These are phyloP conservation scores for Caenorhabditis remanei DNA, from an alignment of 1,140 invertebrate species.

Conservation along the genomic window DNA sequence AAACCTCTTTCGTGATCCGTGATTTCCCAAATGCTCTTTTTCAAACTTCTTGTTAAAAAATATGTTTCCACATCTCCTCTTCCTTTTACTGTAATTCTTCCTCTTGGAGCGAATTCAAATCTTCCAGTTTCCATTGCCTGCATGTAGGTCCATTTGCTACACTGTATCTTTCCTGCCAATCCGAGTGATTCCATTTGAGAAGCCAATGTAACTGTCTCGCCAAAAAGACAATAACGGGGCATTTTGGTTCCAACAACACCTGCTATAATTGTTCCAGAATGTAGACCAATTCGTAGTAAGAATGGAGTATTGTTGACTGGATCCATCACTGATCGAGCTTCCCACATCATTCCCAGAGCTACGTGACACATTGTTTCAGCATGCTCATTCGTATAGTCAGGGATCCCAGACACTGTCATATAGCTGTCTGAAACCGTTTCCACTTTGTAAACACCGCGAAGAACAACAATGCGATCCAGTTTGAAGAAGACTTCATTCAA, in stretches of 20 bases:
- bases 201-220: constrained; percentile 84
- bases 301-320: constrained; percentile 71
- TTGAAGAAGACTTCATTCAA: constrained; percentile 49
- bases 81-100: constrained; percentile 74
- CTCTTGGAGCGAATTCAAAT: constrained; percentile 75
- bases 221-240: constrained; percentile 83
- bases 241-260: constrained; percentile 81
- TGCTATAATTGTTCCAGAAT: constrained; percentile 77
- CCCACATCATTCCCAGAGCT: constrained; percentile 83
- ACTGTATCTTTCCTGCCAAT: constrained; percentile 72
- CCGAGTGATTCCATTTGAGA: constrained; percentile 76
- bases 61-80: constrained; percentile 75
- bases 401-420: constrained; percentile 96
- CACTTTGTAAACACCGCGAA: constrained; percentile 83
- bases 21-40: constrained; percentile 77
- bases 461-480: constrained; percentile 69
- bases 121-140: constrained; percentile 68
- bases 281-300: constrained; percentile 72
- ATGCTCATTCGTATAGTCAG: constrained; percentile 90
- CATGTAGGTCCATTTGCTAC: constrained; percentile 63
- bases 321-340: constrained; percentile 73
- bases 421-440: constrained; percentile 99
- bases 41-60: constrained; percentile 70
- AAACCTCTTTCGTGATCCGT: constrained; percentile 68
- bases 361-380: constrained; percentile 92